Evolutionary conservation across 2,888 invertebrate species (phyloP), one percentile per base, ranked within the genome.

Genomic region (Gymnocheta viridis): DNA sequence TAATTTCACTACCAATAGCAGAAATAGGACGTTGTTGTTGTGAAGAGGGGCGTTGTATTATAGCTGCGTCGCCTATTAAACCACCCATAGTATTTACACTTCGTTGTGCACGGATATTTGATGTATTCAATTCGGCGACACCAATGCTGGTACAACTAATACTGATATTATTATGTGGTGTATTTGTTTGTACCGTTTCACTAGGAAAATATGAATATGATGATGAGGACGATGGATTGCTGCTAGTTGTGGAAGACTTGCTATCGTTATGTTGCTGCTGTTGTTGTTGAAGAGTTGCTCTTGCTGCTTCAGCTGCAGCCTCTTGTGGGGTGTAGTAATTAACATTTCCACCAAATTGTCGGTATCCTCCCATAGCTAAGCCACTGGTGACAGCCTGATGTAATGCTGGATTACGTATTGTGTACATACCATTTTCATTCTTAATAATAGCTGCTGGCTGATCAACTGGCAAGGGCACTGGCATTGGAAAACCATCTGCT

Each of bases 401-500:
- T 66, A 92, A 77, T 10, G 92, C 92, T 0, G 96, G 96, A 91
- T 96, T 96, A 12, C 96, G 93, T 66, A 96, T 97, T 0, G 96
- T 96, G 82, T 96, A 96, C 96, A 96, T 96, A 10, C 96, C 96
- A 88, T 95, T 94, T 83, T 95, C 95, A 86, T 94, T 94, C 87
- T 94, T 95, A 87, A 95, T 95, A 85, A 95, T 95, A 4, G 95
- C 94, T 3, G 94, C 94, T 67, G 94, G 94, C 76, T 94, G 94
- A 83, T 92, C 92, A 87, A 91, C 92, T 27, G 89, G 87, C 73
- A 91, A 86, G 24, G 89, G 83, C n/a, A 90, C 88, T 49, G 86
- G 82, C 14, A 89, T 69, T 12, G 90, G 88, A 76, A 76, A 82
- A 38, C 88, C 85, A 29, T 88, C 87, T 72, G 82, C 85, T 24